Conservation (phyloP, 2,113 vertebrate species). For the Mobula birostris region DNA sequence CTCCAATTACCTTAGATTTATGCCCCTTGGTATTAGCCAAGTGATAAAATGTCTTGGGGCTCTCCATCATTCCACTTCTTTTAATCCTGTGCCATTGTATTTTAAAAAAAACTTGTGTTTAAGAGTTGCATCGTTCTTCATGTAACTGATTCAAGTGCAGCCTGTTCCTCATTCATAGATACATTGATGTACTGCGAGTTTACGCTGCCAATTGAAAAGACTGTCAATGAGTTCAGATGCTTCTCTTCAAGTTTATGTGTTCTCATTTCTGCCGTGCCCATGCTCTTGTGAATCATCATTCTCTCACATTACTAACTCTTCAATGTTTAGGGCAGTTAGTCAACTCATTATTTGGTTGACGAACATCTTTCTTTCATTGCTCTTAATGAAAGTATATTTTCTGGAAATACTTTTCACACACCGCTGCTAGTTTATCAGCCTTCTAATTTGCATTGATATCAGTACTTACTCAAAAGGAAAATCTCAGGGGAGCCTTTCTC, state of each 20-base stretch:
- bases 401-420: neutral
- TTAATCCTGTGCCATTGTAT: too few species aligned
- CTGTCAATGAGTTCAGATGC: neutral
- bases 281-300: neutral
- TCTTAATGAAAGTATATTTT: neutral
- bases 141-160: too few species aligned
- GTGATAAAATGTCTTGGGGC: too few species aligned
- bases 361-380: neutral
- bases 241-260: neutral
- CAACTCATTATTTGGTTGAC: neutral
- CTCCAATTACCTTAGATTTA: too few species aligned
- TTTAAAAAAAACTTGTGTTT: too few species aligned
- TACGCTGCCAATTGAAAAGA: neutral
- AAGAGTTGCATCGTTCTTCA: too few species aligned
- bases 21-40: too few species aligned
- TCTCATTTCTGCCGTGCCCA: neutral
- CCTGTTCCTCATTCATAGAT: too few species aligned
- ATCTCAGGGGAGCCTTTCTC: too few species aligned
- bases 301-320: neutral
- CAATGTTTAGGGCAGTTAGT: constrained; percentile 6
- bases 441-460: neutral
- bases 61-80: too few species aligned
- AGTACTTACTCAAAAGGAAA: neutral
- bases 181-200: too few species aligned
- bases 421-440: neutral